These are phyloP conservation scores for Batillaria attramentaria DNA, from an alignment of 1,140 invertebrate species.

Conservation along the genomic window DNA sequence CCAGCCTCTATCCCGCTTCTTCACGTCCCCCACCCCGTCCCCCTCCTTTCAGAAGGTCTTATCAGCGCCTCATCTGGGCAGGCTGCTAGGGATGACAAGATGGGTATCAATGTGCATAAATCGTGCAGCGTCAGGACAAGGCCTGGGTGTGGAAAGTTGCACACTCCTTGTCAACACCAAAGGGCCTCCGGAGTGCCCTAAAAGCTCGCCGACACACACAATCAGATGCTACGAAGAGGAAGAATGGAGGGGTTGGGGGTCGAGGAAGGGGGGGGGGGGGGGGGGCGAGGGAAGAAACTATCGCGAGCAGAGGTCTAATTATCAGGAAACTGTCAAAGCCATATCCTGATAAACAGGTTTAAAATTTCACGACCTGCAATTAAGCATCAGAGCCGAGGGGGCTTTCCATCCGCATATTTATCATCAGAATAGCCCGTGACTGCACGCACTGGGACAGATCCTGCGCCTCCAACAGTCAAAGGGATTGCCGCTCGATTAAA, in stretches of 20 bases:
- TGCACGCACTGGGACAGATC: no score
- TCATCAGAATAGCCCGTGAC: no score
- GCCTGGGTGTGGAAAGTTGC: slow-evolving; percentile 5
- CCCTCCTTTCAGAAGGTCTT: background rate
- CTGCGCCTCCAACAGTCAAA: no score
- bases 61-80: background rate
- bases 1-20: background rate
- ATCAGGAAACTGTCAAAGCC: slow-evolving; percentile 22
- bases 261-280: background rate
- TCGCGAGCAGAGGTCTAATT: slow-evolving; percentile 2
- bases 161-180: background rate
- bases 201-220: no score
- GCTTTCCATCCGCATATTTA: slow-evolving; percentile 1
- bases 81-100: background rate
- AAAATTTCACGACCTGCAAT: slow-evolving; percentile 28
- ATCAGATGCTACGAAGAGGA: no score
- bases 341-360: slow-evolving; percentile 27
- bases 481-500: slow-evolving; percentile 15
- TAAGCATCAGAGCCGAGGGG: slow-evolving; percentile 8
- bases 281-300: background rate
- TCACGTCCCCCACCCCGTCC: background rate
- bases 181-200: no score
- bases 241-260: background rate
- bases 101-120: slow-evolving; percentile 30
- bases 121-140: background rate